Percentiles rank a stretch among this genome's conserved stretches.
Conservation (phyloP, 2,888 invertebrate genomes). For the Drosophila tanythrix region DNA sequence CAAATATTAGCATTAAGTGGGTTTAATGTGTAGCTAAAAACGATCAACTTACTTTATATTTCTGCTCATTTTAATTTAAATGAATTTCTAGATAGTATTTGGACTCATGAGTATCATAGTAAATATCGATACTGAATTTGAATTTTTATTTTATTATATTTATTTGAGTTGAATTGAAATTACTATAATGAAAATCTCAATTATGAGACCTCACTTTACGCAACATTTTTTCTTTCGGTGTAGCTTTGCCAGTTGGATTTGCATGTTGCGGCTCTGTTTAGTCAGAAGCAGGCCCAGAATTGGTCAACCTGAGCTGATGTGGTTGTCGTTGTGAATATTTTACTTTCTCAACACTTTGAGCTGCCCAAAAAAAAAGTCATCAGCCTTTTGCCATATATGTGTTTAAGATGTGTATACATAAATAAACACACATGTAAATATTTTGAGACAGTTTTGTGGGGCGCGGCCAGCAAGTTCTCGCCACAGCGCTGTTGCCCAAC, state of each 20-base stretch:
- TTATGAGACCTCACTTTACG: neutral
- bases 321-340: slow-evolving; percentile 16
- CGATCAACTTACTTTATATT: neutral
- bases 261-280: slow-evolving; percentile 32
- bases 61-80: neutral
- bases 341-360: slow-evolving; percentile 33
- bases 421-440: neutral
- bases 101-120: neutral
- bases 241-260: slow-evolving; percentile 19
- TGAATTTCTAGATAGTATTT: neutral
- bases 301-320: slow-evolving; percentile 22
- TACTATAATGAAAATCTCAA: neutral
- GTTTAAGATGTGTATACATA: slow-evolving; percentile 1
- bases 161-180: neutral
- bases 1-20: neutral
- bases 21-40: neutral
- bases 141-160: neutral
- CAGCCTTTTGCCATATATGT: slow-evolving; percentile 21
- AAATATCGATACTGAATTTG: neutral
- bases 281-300: slow-evolving; percentile 23
- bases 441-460: slow-evolving; percentile 20
- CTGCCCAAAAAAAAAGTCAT: slow-evolving; percentile 32
- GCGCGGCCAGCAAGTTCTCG: slow-evolving; percentile 31
- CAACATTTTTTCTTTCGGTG: neutral
- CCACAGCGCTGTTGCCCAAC: slow-evolving; percentile 22